phyloP scores from a whole-genome alignment of 2,113 vertebrate species.

The Pelvicachromis taeniatus region DNA sequence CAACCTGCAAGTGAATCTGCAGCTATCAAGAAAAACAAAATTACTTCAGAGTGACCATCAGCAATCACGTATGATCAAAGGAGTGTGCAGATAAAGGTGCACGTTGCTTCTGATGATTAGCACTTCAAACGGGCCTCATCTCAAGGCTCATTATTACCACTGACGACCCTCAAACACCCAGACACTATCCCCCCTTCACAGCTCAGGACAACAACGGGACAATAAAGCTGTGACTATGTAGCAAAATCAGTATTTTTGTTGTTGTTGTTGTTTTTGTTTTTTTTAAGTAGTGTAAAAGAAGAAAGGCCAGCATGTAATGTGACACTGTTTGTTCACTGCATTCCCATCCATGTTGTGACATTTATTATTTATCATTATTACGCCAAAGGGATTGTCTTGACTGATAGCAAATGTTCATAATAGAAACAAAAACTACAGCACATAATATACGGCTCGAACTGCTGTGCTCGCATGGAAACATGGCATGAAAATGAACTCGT shows the following conservation, averaged over 20 bases:
- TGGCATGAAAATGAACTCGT: background rate
- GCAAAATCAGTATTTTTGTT: background rate
- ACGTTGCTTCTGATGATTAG: slow-evolving; percentile 6
- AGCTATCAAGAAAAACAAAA: background rate
- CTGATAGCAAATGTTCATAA: background rate
- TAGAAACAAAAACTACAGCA: background rate
- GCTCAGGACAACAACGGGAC: background rate
- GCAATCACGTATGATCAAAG: slow-evolving; percentile 18
- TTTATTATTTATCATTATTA: background rate
- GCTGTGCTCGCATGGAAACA: background rate
- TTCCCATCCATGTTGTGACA: background rate
- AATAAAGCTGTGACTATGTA: background rate
- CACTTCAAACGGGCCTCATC: slow-evolving; percentile 37
- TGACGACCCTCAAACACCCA: background rate
- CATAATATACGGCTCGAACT: background rate
- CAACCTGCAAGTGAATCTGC: background rate
- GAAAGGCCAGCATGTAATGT: background rate
- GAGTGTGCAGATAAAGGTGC: background rate
- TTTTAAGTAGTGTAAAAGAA: background rate
- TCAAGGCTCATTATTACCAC: background rate
- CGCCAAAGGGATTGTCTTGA: background rate
- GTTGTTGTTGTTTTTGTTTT: background rate
- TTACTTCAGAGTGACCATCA: slow-evolving; percentile 1
- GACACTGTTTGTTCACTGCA: background rate
- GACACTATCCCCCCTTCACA: background rate